A percentile compares a stretch with the other conserved stretches of the same genome.
These are phyloP conservation scores for Muscicapa comitata DNA, from an alignment of 2,797 vertebrate genomes.

Conservation along the genomic window DNA sequence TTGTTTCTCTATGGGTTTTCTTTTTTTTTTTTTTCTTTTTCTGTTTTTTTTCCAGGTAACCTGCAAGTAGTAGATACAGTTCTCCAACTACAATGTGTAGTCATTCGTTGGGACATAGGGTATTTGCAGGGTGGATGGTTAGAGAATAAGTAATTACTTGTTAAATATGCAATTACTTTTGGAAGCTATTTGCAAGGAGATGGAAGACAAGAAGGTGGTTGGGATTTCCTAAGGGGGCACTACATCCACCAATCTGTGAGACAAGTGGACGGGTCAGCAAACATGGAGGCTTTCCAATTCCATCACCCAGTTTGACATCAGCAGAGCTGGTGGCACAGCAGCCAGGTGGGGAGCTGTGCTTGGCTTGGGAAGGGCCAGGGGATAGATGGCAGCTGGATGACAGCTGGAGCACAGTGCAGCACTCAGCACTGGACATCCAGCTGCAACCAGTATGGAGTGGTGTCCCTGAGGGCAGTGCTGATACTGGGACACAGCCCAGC, in stretches of 20 bases:
- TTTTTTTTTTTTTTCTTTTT: not conserved
- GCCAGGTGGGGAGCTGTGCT: not conserved
- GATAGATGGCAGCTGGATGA: not conserved
- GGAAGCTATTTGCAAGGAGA: not conserved
- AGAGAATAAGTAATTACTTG: not conserved
- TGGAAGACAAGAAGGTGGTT: not conserved
- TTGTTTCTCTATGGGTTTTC: not conserved
- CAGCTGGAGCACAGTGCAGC: not conserved
- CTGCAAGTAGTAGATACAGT: not conserved
- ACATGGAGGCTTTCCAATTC: not conserved
- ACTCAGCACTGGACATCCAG: not conserved
- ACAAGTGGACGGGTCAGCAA: not conserved
- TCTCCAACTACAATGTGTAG: not conserved
- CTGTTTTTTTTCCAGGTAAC: not conserved
- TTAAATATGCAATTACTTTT: not conserved
- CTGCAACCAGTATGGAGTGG: fast-evolving
- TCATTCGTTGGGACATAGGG: not conserved
- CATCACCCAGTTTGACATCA: not conserved
- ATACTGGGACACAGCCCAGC: not conserved
- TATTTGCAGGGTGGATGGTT: not conserved
- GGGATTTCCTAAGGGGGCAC: not conserved
- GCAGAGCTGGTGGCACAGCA: not conserved
- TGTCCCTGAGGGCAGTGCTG: not conserved
- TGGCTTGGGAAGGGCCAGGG: fast-evolving
- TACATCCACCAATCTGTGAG: not conserved